A percentile compares a stretch with the other conserved stretches of the same genome.
These are phyloP conservation scores for Eupristina koningsbergeri DNA, from an alignment of 1,140 invertebrate species.

Conservation along the genomic window DNA sequence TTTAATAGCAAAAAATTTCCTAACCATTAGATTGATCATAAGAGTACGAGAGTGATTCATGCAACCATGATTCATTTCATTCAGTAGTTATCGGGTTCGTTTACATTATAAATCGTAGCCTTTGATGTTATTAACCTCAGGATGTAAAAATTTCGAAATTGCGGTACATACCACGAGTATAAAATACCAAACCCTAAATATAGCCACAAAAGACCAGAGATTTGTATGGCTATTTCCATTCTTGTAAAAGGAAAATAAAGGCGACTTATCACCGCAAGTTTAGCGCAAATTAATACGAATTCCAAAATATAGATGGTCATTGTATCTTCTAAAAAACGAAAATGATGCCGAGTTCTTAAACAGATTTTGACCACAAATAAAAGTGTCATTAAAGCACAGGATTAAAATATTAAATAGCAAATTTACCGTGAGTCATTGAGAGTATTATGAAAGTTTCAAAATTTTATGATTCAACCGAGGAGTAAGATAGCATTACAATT, in stretches of 20 bases:
- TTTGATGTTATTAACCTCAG: slow-evolving; percentile 17
- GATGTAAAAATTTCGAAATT: slow-evolving; percentile 10
- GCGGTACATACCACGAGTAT: not conserved
- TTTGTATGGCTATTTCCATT: not conserved
- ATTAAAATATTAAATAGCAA: not conserved
- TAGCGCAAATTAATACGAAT: not conserved
- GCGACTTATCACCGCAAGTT: not conserved
- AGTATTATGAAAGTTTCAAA: not conserved
- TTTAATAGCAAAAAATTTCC: not conserved
- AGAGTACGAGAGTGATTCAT: not conserved
- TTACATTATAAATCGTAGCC: slow-evolving; percentile 7
- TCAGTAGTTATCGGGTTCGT: not conserved
- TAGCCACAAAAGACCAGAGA: not conserved
- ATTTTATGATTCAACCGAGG: not conserved
- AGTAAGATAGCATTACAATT: not conserved
- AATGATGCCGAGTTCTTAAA: not conserved
- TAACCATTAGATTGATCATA: not conserved
- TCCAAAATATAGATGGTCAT: not conserved
- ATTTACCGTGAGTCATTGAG: not conserved
- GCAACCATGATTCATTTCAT: not conserved
- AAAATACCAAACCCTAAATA: not conserved
- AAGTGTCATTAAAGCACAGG: not conserved
- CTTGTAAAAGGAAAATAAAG: slow-evolving; percentile 1
- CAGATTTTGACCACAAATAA: not conserved
- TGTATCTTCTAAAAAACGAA: not conserved